phyloP scores from a whole-genome alignment of 2,797 vertebrate genomes.

The Sciurus vulgaris region DNA sequence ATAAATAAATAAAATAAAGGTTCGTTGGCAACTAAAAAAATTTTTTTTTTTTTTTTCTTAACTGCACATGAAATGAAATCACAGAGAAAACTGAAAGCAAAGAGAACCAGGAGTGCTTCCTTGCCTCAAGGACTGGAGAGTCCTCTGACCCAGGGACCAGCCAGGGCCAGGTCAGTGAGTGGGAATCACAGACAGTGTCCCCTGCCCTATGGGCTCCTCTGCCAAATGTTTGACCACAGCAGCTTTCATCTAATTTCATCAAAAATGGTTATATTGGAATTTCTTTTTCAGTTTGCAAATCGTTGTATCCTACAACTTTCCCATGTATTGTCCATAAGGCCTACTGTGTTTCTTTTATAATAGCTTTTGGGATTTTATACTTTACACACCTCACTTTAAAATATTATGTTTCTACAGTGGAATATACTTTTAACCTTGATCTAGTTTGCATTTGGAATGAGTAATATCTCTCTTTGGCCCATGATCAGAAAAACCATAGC shows the following conservation, averaged over 20 bases:
- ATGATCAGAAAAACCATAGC: neutral
- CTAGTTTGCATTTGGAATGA: neutral
- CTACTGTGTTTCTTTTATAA: neutral
- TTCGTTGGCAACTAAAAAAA: too few species aligned
- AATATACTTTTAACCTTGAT: neutral
- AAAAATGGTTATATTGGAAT: neutral
- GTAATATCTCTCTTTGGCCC: neutral
- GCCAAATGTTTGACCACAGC: neutral
- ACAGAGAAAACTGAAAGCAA: neutral
- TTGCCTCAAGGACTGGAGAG: neutral
- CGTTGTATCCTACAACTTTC: neutral
- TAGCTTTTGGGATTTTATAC: neutral
- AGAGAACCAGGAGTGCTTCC: neutral
- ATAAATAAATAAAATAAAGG: too few species aligned
- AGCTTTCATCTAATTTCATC: neutral
- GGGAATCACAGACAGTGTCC: too few species aligned
- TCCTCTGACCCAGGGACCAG: fast-evolving
- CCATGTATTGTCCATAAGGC: neutral
- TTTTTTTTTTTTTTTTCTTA: neutral
- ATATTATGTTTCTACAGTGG: neutral
- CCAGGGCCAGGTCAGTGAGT: neutral
- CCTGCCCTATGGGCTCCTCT: too few species aligned
- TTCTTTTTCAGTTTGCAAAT: neutral
- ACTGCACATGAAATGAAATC: neutral
- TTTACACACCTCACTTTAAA: neutral